phyloP scores from a whole-genome alignment of 2,113 vertebrate species.

The Cyanoramphus novaezelandiae region DNA sequence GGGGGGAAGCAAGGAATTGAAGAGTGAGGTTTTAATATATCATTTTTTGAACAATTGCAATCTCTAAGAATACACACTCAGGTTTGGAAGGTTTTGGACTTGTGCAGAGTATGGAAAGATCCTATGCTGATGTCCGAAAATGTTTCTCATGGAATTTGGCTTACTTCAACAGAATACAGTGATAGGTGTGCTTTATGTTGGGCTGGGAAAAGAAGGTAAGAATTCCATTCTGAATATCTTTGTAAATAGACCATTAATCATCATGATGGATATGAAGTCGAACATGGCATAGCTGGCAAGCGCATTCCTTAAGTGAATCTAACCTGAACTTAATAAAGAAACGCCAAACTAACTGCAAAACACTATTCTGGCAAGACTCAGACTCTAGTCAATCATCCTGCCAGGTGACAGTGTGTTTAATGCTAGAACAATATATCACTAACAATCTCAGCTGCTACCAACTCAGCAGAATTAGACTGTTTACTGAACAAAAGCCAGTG shows the following conservation, averaged over 20 bases:
- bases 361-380: constrained; percentile 34
- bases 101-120: background rate
- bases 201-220: constrained; percentile 27
- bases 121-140: background rate
- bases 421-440: constrained; percentile 51
- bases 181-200: constrained; percentile 45
- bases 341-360: constrained; percentile 47
- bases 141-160: constrained; percentile 17
- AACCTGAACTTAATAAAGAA: constrained; percentile 66
- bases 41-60: background rate
- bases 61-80: background rate
- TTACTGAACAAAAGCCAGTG: constrained; percentile 28
- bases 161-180: background rate
- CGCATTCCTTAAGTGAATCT: constrained; percentile 48
- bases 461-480: constrained; percentile 32
- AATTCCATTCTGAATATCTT: constrained; percentile 59
- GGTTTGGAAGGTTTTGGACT: background rate
- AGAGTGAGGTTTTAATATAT: background rate
- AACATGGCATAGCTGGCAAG: constrained; percentile 47
- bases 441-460: constrained; percentile 35
- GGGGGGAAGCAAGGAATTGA: background rate
- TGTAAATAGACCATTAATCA: constrained; percentile 60
- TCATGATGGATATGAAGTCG: constrained; percentile 14
- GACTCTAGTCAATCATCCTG: constrained; percentile 53
- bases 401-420: constrained; percentile 37